A percentile compares a stretch with the other conserved stretches of the same genome.
Conservation (phyloP, 2,797 vertebrate species). For the Molossus molossus region DNA sequence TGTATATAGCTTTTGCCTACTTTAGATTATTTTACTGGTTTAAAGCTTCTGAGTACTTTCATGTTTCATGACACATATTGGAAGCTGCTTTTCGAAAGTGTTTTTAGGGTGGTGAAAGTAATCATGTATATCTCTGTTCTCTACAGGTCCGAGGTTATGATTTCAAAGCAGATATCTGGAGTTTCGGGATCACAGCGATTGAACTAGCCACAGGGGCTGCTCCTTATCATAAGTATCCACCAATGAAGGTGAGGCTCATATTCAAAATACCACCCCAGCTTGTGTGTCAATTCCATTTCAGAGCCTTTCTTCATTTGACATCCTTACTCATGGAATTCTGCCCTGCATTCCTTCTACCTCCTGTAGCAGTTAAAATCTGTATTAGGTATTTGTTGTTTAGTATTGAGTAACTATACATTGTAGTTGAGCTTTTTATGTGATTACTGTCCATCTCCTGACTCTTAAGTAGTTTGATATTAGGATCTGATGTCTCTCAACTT, state of each 20-base stretch:
- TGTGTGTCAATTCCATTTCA: neutral
- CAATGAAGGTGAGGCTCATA: conserved; percentile 94
- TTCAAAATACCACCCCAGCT: neutral
- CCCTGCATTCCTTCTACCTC: neutral
- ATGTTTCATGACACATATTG: neutral
- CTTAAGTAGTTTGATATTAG: neutral
- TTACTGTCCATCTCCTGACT: neutral
- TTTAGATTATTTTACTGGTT: conserved; percentile 14
- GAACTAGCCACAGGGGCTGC: conserved; percentile 97
- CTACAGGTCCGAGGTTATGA: conserved; percentile 96
- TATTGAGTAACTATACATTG: neutral
- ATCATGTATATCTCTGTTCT: conserved; percentile 4
- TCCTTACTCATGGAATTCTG: neutral
- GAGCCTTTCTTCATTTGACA: neutral
- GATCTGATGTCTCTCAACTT: neutral
- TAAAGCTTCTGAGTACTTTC: neutral
- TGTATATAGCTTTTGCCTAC: conserved; percentile 30
- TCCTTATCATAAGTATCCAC: conserved; percentile 98
- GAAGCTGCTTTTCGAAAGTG: conserved; percentile 35
- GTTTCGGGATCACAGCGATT: conserved; percentile 98
- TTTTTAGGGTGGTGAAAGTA: neutral
- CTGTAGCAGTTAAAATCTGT: neutral
- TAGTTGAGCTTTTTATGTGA: neutral
- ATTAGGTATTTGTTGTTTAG: neutral
- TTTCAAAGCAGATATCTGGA: conserved; percentile 99